Percentiles rank a stretch among this genome's conserved stretches.
Evolutionary conservation across 1,140 invertebrate species (phyloP).

Genomic region (Heliconius himera): DNA sequence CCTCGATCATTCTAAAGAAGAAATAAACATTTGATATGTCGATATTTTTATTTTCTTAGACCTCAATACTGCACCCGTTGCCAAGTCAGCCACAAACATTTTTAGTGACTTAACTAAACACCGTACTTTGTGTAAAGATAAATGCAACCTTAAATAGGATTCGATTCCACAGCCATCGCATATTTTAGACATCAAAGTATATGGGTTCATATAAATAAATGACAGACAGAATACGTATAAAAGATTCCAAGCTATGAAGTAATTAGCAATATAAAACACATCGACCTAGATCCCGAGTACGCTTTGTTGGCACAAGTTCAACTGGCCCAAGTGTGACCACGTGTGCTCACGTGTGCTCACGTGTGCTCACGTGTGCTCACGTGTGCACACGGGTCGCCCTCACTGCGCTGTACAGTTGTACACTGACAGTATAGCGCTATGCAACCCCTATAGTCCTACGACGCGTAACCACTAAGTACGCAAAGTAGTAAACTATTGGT

Average conservation of each 20-base stretch:
- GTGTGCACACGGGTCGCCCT: background rate
- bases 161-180: too few relatives aligned
- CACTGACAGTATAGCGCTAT: background rate
- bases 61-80: too few relatives aligned
- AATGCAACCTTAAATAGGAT: too few relatives aligned
- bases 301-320: slow-evolving; percentile 19
- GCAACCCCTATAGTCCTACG: background rate
- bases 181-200: too few relatives aligned
- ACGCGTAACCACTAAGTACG: background rate
- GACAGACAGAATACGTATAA: background rate
- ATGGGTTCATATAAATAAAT: background rate
- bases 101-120: too few relatives aligned
- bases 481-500: background rate
- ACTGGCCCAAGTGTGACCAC: background rate
- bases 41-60: too few relatives aligned
- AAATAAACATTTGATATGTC: too few relatives aligned
- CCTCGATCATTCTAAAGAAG: too few relatives aligned
- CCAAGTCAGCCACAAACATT: too few relatives aligned
- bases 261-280: slow-evolving; percentile 31
- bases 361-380: background rate
- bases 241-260: background rate
- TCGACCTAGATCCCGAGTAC: background rate
- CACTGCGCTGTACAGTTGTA: background rate
- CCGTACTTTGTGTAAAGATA: too few relatives aligned
- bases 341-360: too few relatives aligned